Evolutionary conservation across 2,888 invertebrate genomes (phyloP).

Genomic region (Lithophane leautieri): DNA sequence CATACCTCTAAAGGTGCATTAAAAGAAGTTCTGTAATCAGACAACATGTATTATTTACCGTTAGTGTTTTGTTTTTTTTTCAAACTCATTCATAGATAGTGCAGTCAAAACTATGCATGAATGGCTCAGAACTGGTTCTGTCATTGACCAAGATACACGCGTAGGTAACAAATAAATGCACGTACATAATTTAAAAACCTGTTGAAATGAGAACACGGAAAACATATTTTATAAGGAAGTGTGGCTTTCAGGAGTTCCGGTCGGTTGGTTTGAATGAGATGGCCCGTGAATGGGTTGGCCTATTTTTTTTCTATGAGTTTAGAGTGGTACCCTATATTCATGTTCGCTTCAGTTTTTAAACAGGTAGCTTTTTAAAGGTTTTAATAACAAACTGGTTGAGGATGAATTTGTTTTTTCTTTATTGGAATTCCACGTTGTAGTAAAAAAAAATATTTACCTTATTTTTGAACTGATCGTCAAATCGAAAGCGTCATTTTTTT

Average conservation of each 20-base stretch:
- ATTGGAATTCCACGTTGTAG: background rate
- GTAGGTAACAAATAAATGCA: constrained; percentile 9
- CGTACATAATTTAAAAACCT: constrained; percentile 39
- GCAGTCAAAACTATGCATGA: constrained; percentile 12
- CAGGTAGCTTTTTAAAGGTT: background rate
- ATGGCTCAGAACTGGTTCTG: constrained; percentile 27
- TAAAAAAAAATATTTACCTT: background rate
- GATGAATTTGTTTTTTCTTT: too few species aligned
- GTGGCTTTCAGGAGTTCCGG: constrained; percentile 32
- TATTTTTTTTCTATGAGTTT: constrained; percentile 30
- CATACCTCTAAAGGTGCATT: background rate
- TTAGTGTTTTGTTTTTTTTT: constrained; percentile 7
- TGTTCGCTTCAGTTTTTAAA: background rate
- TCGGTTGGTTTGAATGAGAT: constrained; percentile 32
- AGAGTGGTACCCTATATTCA: background rate
- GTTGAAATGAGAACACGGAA: constrained; percentile 32
- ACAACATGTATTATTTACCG: background rate
- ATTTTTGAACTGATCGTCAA: background rate
- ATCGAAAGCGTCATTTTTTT: background rate
- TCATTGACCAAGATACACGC: constrained; percentile 31
- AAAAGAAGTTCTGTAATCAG: background rate
- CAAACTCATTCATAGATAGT: constrained; percentile 10
- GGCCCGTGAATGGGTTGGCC: constrained; percentile 33
- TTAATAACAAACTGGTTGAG: background rate
- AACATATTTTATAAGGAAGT: constrained; percentile 29